phyloP scores from a whole-genome alignment of 2,113 vertebrate genomes.

The Hypocryptadius cinnamomeus region DNA sequence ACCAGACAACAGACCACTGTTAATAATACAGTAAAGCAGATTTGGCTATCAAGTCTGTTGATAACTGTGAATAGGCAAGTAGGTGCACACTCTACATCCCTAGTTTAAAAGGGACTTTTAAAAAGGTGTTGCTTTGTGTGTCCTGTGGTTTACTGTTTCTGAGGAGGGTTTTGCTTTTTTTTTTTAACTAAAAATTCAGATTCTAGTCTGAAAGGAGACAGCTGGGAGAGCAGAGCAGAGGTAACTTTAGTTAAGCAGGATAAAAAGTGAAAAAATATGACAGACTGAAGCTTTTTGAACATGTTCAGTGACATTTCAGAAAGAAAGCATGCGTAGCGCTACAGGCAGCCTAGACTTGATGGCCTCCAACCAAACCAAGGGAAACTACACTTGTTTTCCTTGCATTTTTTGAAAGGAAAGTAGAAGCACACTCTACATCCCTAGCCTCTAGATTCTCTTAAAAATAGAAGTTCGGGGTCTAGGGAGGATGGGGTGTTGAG shows the following conservation, averaged over 20 bases:
- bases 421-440: not conserved
- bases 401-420: not conserved
- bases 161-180: not conserved
- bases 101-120: not conserved
- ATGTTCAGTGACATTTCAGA: not conserved
- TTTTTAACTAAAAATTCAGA: not conserved
- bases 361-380: not conserved
- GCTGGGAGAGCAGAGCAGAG: not conserved
- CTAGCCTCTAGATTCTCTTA: not conserved
- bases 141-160: not conserved
- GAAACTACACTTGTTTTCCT: not conserved
- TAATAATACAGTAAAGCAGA: not conserved
- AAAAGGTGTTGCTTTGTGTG: not conserved
- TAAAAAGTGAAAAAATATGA: not conserved
- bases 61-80: not conserved
- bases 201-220: not conserved
- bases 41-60: not conserved
- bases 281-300: not conserved
- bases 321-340: not conserved
- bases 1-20: not conserved
- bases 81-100: no score
- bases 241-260: not conserved
- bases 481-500: not conserved
- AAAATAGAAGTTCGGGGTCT: not conserved
- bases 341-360: not conserved